Evolutionary conservation across 2,888 invertebrate species (phyloP).

Genomic region (Apamea monoglypha): DNA sequence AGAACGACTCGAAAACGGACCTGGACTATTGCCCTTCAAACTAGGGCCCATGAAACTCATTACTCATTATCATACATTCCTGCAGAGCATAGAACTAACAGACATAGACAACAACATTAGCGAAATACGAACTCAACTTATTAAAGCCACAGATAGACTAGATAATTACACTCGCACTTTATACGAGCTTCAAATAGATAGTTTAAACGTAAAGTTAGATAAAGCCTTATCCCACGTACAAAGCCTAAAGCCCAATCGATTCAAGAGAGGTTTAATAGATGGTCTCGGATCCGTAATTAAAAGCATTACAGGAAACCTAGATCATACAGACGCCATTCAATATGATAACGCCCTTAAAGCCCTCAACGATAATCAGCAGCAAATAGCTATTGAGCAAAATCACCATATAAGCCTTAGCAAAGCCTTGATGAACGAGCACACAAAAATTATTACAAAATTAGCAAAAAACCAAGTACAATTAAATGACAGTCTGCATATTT

Average conservation of each 20-base stretch:
- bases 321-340: background rate
- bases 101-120: background rate
- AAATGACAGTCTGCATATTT: background rate
- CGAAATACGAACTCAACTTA: background rate
- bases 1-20: background rate
- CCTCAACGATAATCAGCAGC: conserved; percentile 1
- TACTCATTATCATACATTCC: background rate
- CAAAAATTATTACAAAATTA: background rate
- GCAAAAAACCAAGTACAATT: background rate
- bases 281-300: background rate
- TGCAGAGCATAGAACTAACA: conserved; percentile 2
- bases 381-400: background rate
- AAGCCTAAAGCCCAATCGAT: conserved; percentile 7
- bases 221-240: conserved; percentile 4
- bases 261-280: conserved; percentile 3
- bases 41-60: conserved; percentile 4
- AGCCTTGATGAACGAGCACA: background rate
- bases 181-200: conserved; percentile 6
- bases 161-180: background rate
- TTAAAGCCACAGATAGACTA: background rate
- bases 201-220: background rate
- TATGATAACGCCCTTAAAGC: conserved; percentile 9
- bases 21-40: conserved; percentile 7
- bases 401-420: background rate
- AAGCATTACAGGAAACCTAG: conserved; percentile 3